Conservation (phyloP, 2,797 vertebrate genomes). For the Myotis daubentonii region DNA sequence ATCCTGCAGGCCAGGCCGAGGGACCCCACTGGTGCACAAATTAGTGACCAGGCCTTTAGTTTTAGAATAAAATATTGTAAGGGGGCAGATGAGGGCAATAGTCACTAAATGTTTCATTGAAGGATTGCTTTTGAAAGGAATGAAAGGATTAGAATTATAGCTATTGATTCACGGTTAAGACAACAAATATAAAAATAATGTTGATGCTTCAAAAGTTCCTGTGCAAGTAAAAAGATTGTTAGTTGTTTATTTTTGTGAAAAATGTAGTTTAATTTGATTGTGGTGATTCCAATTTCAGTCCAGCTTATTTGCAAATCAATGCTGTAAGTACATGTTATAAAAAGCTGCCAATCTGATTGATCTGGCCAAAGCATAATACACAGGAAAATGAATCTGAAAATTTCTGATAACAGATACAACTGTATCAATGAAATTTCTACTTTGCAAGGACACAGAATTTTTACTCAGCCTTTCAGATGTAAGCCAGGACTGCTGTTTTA, state of each 20-base stretch:
- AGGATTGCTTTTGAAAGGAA: neutral
- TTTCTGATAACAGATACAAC: neutral
- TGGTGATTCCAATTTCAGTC: neutral
- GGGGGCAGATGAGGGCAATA: neutral
- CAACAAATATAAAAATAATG: neutral
- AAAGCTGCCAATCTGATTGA: neutral
- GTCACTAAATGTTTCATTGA: neutral
- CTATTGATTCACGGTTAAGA: neutral
- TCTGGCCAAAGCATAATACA: neutral
- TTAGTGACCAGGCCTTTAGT: too few relatives aligned
- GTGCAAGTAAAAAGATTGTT: neutral
- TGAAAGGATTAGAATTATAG: neutral
- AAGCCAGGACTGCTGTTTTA: neutral
- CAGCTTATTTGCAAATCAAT: neutral
- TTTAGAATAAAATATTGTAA: neutral
- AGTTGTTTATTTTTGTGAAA: neutral
- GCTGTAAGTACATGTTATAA: neutral
- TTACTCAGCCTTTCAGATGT: neutral
- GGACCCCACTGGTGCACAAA: too few relatives aligned
- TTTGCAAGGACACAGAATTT: neutral
- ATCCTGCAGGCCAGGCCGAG: too few relatives aligned
- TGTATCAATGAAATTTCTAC: neutral
- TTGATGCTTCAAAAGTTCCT: neutral
- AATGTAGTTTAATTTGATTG: neutral
- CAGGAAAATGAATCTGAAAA: constrained; percentile 9